Base-by-base conservation (phyloP, 2,113 vertebrate genomes). In the Eudyptes chrysolophus region DNA sequence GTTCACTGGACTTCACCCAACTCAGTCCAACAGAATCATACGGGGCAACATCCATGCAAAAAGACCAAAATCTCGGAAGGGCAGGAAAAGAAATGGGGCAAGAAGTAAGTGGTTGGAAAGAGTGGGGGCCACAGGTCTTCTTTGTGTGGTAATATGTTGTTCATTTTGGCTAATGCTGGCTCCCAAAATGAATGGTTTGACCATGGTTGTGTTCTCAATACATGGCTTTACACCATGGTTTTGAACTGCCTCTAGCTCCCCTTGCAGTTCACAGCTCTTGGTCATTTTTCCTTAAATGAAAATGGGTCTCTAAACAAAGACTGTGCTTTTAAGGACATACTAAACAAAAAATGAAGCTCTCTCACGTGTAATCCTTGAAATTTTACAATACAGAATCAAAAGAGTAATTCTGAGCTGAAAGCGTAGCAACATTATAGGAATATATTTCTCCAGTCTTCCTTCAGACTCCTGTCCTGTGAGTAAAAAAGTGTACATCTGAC, bases 391-490 rank as follows among this genome's bases (percentile, higher is more conserved):
- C 27, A 62, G 11, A 52, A n/a, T 68, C 8, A 48, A 60, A 85
- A 38, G 6, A 66, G 7, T 27, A 19, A 14, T 44, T 74, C 52
- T 80, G 17, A 76, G 26, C 20, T 62, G 30, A 66, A 75, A 90
- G n/a, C 0, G 0, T 22, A 64, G 36, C 6, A 4, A 36, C 16
- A 5, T 36, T 49, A 16, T 16, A 38, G 30, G 13, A 76, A 38
- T 0, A 0, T 54, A 5, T 46, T 25, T 86, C 10, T 46, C 7
- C 5, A 1, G 6, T 38, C 24, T 78, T 82, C 30, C 48, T 83
- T 57, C 40, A 61, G 32, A 27, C 10, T 62, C 7, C 16, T 49
- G 5, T 54, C 52, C 4, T 48, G n/a, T 77, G 38, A 48, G 9
- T 40, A 16, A 89, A 44, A 68, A 68, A 25, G 5, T 48, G 24